Conservation (phyloP, 2,888 invertebrate genomes). For the Phengaris arion region DNA sequence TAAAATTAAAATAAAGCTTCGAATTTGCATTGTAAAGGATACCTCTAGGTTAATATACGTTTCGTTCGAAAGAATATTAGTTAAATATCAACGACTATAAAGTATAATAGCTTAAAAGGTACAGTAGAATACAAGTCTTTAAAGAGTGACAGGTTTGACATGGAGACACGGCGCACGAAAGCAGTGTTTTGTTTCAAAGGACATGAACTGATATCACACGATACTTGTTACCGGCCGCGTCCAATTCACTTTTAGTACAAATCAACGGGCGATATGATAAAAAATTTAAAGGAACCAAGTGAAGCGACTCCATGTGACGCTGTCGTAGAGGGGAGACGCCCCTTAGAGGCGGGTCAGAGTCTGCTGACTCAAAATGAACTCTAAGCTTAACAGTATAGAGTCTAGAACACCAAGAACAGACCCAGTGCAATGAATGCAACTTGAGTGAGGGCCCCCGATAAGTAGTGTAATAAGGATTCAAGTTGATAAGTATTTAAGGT, state of each 20-base stretch:
- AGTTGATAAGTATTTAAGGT: conserved; percentile 51
- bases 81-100: background rate
- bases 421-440: conserved; percentile 66
- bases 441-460: conserved; percentile 63
- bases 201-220: conserved; percentile 30
- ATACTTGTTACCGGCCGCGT: conserved; percentile 55
- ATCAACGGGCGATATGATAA: conserved; percentile 71
- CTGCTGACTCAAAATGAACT: conserved; percentile 44
- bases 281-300: conserved; percentile 73
- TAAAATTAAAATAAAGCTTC: conserved; percentile 30
- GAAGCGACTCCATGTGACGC: conserved; percentile 50
- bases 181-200: conserved; percentile 38
- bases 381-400: conserved; percentile 39
- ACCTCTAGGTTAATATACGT: conserved; percentile 48
- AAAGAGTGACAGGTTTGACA: background rate
- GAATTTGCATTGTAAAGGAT: conserved; percentile 25
- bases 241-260: conserved; percentile 66
- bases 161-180: conserved; percentile 18
- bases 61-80: conserved; percentile 1
- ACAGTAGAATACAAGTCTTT: background rate
- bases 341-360: conserved; percentile 69
- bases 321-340: conserved; percentile 70
- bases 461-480: conserved; percentile 61
- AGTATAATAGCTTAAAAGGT: background rate
- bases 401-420: conserved; percentile 35